These are phyloP conservation scores for Stramonita haemastoma DNA, from an alignment of 2,888 invertebrate species.

Conservation along the genomic window DNA sequence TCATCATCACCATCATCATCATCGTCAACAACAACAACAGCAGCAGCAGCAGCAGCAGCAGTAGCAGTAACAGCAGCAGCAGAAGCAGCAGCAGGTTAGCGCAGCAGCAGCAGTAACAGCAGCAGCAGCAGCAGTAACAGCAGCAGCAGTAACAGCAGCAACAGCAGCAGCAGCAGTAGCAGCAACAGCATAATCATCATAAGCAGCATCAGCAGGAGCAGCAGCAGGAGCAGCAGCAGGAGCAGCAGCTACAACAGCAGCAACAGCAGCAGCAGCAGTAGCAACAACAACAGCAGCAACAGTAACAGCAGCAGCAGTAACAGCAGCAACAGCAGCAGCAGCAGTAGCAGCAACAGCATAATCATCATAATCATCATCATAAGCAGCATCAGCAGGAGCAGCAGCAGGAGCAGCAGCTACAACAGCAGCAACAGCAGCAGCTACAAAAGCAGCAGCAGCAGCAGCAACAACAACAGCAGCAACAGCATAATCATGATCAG, in stretches of 20 bases:
- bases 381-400: background rate
- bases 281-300: background rate
- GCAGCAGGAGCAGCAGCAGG: background rate
- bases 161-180: no score
- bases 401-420: slow-evolving; percentile 15
- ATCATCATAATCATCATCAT: no score
- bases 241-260: background rate
- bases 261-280: background rate
- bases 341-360: no score
- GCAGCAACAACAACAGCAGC: background rate
- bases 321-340: slow-evolving; percentile 1
- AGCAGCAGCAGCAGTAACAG: slow-evolving; percentile 11
- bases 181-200: no score
- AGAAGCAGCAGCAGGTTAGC: background rate
- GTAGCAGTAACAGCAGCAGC: background rate
- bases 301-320: background rate
- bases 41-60: slow-evolving; percentile 21
- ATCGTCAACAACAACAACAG: background rate
- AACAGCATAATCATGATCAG: background rate
- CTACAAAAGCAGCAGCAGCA: no score
- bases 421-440: background rate
- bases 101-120: background rate
- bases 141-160: background rate
- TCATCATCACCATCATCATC: no score
- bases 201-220: no score